Evolutionary conservation across 2,888 invertebrate genomes (phyloP), one percentile per base, ranked within the genome.

Genomic region (Anaspis maculata): DNA sequence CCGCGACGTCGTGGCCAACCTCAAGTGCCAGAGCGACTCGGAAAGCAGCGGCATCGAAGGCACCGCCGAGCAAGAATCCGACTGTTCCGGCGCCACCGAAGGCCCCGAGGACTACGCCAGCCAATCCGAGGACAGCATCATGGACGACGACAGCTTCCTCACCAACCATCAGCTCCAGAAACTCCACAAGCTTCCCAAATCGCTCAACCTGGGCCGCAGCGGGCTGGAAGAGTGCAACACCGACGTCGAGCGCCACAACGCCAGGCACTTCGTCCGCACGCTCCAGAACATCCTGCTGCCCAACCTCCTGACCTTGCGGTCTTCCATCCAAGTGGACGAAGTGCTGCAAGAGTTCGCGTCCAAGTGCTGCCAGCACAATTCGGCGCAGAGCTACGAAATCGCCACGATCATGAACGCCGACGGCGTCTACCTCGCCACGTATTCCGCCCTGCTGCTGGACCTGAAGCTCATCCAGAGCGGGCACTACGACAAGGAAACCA

Each of bases 261-360:
- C 91, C 0, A 70, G 83, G 12, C 82, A 84, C 56, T 92, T 90
- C 59, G 79, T 86, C 0, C 79, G 81, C 54, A 83, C 83, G 0
- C 58, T 91, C 13, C 78, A 78, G 40, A 74, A 75, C 39, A 77
- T 83, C 36, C 66, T 89, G 23, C 69, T 94, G 7, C 89, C 90
- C 0, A 79, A 82, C 54, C 68, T 92, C 2, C 62, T 87, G 26
- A 70, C 77, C 13, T 67, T 89, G 1, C 72, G 84, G 41, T 86
- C 86, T 46, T 84, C 87, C 34, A 82, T 88, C 45, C 89, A 91
- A 25, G 83, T 92, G 13, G 94, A 95, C 55, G 88, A 90, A 61
- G 83, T 86, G 0, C 72, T 95, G 62, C 91, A 92, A 65, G 84
- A 87, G 57, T 94, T 94, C 55, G 85, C 94, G 2, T 91, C 92